Percentiles rank a stretch among this genome's conserved stretches.
These are phyloP conservation scores for Falco novaeseelandiae DNA, from an alignment of 2,797 vertebrate species.

Conservation along the genomic window DNA sequence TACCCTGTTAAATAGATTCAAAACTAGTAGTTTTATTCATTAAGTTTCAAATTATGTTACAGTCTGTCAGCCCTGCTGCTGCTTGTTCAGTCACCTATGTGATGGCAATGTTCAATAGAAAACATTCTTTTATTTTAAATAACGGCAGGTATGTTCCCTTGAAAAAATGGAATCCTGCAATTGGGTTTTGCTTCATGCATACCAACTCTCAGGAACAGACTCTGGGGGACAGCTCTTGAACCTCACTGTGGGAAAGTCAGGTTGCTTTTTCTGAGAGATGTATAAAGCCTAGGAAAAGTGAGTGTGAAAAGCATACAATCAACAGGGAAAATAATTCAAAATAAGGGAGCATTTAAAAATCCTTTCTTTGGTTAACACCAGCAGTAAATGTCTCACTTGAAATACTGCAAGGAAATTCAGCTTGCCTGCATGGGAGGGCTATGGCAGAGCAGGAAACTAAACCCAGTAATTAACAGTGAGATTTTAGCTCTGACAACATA, in stretches of 20 bases:
- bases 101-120: background rate
- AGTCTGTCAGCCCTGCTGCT: background rate
- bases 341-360: constrained; percentile 22
- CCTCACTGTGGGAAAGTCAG: background rate
- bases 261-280: background rate
- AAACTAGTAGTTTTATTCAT: background rate
- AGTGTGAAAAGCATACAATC: background rate
- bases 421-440: background rate
- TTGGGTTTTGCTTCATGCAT: background rate
- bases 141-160: background rate
- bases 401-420: constrained; percentile 17
- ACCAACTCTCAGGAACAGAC: background rate
- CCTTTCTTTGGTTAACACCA: background rate
- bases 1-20: background rate
- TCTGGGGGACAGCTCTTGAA: background rate
- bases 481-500: background rate
- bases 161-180: background rate
- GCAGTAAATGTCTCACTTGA: constrained; percentile 40
- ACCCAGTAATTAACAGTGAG: background rate
- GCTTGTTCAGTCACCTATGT: background rate
- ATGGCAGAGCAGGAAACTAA: background rate
- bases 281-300: background rate
- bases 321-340: constrained; percentile 33
- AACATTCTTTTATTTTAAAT: background rate
- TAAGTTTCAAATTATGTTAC: background rate